Evolutionary conservation across 1,140 invertebrate genomes (phyloP), one percentile per base, ranked within the genome.

Genomic region (Megathymus violae): DNA sequence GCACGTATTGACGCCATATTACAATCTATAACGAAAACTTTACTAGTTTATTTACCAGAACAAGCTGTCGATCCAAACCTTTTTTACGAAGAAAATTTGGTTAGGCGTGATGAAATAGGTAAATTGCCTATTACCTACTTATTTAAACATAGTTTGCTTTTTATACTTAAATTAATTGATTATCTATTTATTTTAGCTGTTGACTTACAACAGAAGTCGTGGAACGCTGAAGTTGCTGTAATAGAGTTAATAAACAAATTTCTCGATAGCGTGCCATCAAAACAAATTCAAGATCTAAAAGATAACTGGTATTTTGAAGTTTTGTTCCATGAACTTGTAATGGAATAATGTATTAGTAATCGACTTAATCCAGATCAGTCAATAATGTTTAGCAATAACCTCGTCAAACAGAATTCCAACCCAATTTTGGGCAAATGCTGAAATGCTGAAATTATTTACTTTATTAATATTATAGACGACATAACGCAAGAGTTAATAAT

Each of bases 1-100:
- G 94, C 95, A 46, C 93, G 95, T 67, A 94, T 97, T 17, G 94
- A 96, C 71, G 93, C 94, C 46, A 93, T 95, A 16, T 89, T 97
- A 13, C 88, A 93, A 19, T 93, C 93, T 0, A 95, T 97, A 73
- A 84, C 93, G 0, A 89, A 92, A 34, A 95, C 93, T 0, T 83
- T 92, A 36, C 86, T 97, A 11, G 93, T 96, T 11, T 93, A 94
- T 76, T 81, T 97, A 13, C 93, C 94, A 0, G 85, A 93, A 25
- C 82, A 94, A 61, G 93, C 96, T 0, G 92, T 95, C 61, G 92
- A 92, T 48, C 93, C 95, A 0, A 86, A 88, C 11, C 80, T 94
- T 43, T 95, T 97, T 85, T 91, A 95, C 31, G 92, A 94, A 14
- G 92, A 94, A 46, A 96, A 96, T 87, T 74, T 92, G 27, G 79